Evolutionary conservation across 2,113 vertebrate genomes (phyloP), one percentile per base, ranked within the genome.

Genomic region (Columba livia): DNA sequence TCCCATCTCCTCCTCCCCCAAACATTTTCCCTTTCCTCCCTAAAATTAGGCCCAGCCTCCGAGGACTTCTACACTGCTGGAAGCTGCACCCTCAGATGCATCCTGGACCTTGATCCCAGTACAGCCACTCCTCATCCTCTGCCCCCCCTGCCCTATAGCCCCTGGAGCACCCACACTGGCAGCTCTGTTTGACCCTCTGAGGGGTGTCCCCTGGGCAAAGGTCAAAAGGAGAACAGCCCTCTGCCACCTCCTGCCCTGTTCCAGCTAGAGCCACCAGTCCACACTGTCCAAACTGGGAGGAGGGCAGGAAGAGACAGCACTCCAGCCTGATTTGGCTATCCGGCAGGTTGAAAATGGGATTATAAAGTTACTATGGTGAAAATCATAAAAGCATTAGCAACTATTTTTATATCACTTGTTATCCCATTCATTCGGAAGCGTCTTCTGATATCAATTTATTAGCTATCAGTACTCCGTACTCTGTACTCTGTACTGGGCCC

Each of bases 381-480:
- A 93, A 82, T 32, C 6, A 2, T 11, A 36, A 36, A 1, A 53
- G 3, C 16, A 28, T 57, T 67, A 56, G 26, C 47, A 92, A 24
- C 20, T 20, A 77, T 57, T 73, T 60, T 77, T 79, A 5, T 69
- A 77, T 44, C 12, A 20, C 16, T 70, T 69, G 8, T n/a, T 66
- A 78, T 23, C 48, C 26, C 16, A 34, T 50, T 72, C 16, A 65
- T 64, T 85, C 54, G 44, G 44, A 82, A 72, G 53, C 9, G 79
- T n/a, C 32, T 91, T 89, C 73, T 69, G 38, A 54, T 79, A 82
- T 4, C 53, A 71, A 40, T 75, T 60, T 58, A 70, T 11, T 64
- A 18, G 12, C n/a, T 15, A 58, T 26, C 12, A 34, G 15, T 77
- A 38, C 26, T 8, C 50, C 7, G n/a, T 0, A 0, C n/a, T 54